Conservation (phyloP, 2,797 vertebrate genomes). For the Sebastes kiyomatsui region DNA sequence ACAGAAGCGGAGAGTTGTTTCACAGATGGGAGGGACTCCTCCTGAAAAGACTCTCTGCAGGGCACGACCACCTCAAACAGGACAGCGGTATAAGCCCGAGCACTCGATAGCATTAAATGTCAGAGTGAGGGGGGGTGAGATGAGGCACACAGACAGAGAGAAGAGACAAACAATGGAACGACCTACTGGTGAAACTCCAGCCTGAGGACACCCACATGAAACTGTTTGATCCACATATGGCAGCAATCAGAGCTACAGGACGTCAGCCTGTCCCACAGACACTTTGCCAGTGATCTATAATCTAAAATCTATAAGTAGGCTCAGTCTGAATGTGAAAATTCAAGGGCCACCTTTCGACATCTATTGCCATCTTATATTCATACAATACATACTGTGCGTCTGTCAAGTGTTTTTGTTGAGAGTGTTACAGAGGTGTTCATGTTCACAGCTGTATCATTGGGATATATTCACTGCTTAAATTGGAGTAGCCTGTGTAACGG, state of each 20-base stretch:
- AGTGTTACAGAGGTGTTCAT: not conserved
- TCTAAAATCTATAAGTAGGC: not conserved
- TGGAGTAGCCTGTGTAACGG: too few species aligned
- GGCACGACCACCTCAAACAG: slow-evolving; percentile 22
- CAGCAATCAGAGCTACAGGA: not conserved
- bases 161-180: slow-evolving; percentile 3
- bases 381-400: too few species aligned
- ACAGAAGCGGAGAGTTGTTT: not conserved
- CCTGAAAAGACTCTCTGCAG: not conserved
- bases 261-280: not conserved
- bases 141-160: not conserved
- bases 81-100: not conserved
- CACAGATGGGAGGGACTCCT: not conserved
- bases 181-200: not conserved
- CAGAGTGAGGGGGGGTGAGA: not conserved
- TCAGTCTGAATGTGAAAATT: not conserved
- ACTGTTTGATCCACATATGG: not conserved
- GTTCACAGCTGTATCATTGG: too few species aligned
- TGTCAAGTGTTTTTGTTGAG: not conserved
- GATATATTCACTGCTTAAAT: too few species aligned
- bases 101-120: not conserved
- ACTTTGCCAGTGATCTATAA: not conserved
- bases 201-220: not conserved
- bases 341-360: not conserved
- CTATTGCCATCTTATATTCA: too few species aligned